Evolutionary conservation across 2,797 vertebrate genomes (phyloP).

Genomic region (Lepilemur septentrionalis): DNA sequence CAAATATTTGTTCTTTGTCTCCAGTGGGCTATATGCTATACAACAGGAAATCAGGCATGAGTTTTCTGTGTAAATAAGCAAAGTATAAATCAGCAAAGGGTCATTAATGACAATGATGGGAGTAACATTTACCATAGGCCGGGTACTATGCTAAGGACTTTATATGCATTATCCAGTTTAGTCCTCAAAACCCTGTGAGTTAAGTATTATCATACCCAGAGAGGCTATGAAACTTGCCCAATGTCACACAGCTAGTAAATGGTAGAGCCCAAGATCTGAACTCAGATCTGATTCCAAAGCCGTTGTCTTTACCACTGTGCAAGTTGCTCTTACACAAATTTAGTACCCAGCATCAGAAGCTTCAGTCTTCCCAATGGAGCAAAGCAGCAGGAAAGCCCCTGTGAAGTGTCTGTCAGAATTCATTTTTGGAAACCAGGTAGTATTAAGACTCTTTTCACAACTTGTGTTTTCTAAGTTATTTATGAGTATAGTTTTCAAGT

Average conservation of each 20-base stretch:
- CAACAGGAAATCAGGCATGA: neutral
- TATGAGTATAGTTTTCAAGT: slow-evolving; percentile 44
- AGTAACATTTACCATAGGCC: neutral
- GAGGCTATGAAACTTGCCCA: neutral
- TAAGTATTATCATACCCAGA: neutral
- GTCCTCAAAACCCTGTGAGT: neutral
- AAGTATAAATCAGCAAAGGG: neutral
- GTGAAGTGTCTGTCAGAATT: neutral
- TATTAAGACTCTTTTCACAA: slow-evolving; percentile 43
- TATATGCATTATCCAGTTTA: neutral
- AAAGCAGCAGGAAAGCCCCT: neutral
- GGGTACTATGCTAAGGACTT: neutral
- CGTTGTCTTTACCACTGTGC: neutral
- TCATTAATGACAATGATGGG: neutral
- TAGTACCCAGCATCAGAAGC: neutral
- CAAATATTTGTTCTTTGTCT: slow-evolving; percentile 53
- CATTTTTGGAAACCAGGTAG: slow-evolving; percentile 43
- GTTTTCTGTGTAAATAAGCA: slow-evolving; percentile 14
- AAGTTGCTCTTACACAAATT: neutral
- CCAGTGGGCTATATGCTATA: neutral
- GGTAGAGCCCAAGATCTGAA: neutral
- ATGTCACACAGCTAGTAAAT: neutral
- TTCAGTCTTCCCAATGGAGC: neutral
- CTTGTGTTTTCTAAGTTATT: slow-evolving; percentile 46
- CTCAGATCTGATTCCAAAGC: neutral